Percentiles rank a stretch among this genome's conserved stretches.
These are phyloP conservation scores for Medauroidea extradentata DNA, from an alignment of 1,140 invertebrate species.

Conservation along the genomic window DNA sequence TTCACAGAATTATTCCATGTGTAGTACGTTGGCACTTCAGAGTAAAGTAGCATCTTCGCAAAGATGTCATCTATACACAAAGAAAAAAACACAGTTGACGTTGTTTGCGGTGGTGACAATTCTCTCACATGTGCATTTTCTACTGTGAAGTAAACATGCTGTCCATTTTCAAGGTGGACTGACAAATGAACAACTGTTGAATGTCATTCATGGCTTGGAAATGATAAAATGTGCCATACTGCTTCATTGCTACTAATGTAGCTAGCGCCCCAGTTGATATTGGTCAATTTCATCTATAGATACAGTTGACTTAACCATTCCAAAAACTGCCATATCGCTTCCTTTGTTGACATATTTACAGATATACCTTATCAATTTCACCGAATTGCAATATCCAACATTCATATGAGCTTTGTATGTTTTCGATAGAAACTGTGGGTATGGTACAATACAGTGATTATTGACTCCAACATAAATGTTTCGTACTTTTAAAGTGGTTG, in stretches of 20 bases:
- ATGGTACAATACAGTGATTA: slow-evolving; percentile 41
- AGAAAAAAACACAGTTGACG: slow-evolving; percentile 35
- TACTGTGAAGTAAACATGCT: slow-evolving; percentile 32
- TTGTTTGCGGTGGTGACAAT: slow-evolving; percentile 22
- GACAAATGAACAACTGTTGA: slow-evolving; percentile 9
- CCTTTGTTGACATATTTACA: slow-evolving; percentile 39
- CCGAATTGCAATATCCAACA: slow-evolving; percentile 29
- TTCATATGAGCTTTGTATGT: slow-evolving; percentile 19
- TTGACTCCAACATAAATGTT: slow-evolving; percentile 15
- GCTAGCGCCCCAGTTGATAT: slow-evolving; percentile 41
- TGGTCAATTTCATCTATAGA: slow-evolving; percentile 29
- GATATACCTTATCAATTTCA: too few species aligned
- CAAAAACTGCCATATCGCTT: slow-evolving; percentile 28
- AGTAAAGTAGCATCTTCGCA: slow-evolving; percentile 39
- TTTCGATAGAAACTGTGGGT: slow-evolving; percentile 31
- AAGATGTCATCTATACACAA: slow-evolving; percentile 32
- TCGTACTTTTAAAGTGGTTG: slow-evolving; percentile 1
- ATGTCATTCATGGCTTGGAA: slow-evolving; percentile 8
- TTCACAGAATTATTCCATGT: slow-evolving; percentile 35
- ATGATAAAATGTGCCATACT: slow-evolving; percentile 30
- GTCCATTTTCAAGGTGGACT: slow-evolving; percentile 33
- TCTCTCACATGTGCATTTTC: slow-evolving; percentile 20
- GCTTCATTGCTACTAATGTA: slow-evolving; percentile 45
- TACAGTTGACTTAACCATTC: slow-evolving; percentile 16
- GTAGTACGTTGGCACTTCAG: slow-evolving; percentile 39